These are phyloP conservation scores for Pangasianodon gigas DNA, from an alignment of 2,113 vertebrate genomes.

Conservation along the genomic window DNA sequence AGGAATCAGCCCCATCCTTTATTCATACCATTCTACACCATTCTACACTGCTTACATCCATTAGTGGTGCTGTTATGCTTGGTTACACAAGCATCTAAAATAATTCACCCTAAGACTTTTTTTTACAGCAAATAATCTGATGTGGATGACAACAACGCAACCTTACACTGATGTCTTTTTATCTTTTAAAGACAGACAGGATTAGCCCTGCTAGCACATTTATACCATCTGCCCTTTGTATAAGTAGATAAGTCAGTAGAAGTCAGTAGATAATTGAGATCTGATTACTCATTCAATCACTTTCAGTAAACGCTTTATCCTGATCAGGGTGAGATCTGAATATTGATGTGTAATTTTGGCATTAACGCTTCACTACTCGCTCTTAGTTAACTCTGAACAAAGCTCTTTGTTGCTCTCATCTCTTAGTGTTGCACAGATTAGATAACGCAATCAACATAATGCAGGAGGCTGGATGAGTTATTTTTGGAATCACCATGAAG, in stretches of 20 bases:
- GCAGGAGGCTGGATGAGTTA: background rate
- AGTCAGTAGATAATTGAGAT: background rate
- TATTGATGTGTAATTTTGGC: background rate
- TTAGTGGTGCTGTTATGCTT: background rate
- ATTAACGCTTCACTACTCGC: background rate
- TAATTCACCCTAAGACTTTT: background rate
- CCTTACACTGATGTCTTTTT: background rate
- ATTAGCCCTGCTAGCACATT: background rate
- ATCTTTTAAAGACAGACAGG: background rate
- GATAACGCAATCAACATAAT: constrained; percentile 28
- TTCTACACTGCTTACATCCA: background rate
- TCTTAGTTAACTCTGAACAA: background rate
- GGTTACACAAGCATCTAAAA: background rate
- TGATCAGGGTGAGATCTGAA: constrained; percentile 4
- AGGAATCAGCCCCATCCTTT: background rate
- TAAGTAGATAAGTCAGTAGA: background rate
- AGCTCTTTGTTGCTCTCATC: constrained; percentile 17
- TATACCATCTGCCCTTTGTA: background rate
- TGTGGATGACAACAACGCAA: background rate
- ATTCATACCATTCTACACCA: background rate
- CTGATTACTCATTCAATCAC: background rate
- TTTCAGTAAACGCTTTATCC: background rate
- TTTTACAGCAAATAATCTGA: background rate
- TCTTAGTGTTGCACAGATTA: background rate
- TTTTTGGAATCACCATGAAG: constrained; percentile 5